Evolutionary conservation across 2,888 invertebrate species (phyloP).

Genomic region (Corbicula japonica): DNA sequence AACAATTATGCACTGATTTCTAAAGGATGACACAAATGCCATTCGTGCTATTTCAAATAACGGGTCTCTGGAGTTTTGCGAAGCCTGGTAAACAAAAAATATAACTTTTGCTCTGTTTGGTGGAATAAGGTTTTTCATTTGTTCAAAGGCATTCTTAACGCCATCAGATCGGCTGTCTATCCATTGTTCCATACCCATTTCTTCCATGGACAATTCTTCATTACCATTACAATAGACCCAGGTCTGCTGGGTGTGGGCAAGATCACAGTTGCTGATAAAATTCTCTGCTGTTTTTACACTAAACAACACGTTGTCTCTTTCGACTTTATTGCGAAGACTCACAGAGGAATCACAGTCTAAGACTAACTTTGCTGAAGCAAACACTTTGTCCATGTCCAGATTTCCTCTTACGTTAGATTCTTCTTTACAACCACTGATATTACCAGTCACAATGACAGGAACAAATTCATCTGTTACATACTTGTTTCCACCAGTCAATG

Average conservation of each 20-base stretch:
- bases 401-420: constrained; percentile 16
- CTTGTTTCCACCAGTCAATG: constrained; percentile 28
- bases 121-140: constrained; percentile 28
- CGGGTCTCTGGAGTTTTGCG: constrained; percentile 16
- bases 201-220: constrained; percentile 6
- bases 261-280: neutral
- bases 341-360: constrained; percentile 35
- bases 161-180: neutral
- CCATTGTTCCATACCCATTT: constrained; percentile 37
- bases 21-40: constrained; percentile 26
- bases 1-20: constrained; percentile 40
- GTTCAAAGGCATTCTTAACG: constrained; percentile 23
- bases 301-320: constrained; percentile 19
- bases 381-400: constrained; percentile 18
- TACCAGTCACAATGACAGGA: constrained; percentile 43
- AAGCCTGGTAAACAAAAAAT: constrained; percentile 28
- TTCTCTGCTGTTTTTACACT: constrained; percentile 32
- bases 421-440: constrained; percentile 19
- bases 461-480: constrained; percentile 45
- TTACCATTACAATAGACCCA: constrained; percentile 57
- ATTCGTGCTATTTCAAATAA: constrained; percentile 26
- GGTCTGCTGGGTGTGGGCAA: constrained; percentile 2
- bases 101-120: constrained; percentile 36
- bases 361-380: constrained; percentile 21
- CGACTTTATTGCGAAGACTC: constrained; percentile 18